phyloP scores from a whole-genome alignment of 2,797 vertebrate species.

The Enteromius thamalakanensis region DNA sequence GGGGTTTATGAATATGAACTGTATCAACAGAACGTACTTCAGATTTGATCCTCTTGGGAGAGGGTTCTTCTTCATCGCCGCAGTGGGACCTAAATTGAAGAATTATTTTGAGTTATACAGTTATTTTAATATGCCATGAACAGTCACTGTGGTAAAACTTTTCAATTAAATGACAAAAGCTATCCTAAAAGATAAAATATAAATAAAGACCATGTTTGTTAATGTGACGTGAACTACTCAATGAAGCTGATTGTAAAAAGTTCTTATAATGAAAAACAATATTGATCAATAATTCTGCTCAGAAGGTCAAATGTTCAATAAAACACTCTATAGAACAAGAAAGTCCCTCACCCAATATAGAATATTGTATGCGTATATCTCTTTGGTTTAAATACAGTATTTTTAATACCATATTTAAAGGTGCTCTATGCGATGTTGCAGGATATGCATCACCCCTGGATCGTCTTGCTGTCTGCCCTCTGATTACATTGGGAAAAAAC shows the following conservation, averaged over 20 bases:
- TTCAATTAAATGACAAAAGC: neutral
- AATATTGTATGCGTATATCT: too few species aligned
- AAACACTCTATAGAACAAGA: too few species aligned
- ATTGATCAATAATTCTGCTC: neutral
- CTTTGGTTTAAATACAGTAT: too few species aligned
- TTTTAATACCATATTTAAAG: neutral
- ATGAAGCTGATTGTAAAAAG: neutral
- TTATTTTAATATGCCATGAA: constrained; percentile 1
- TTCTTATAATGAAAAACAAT: neutral
- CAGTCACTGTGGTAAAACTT: neutral
- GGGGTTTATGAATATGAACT: constrained; percentile 14
- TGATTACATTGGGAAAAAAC: too few species aligned
- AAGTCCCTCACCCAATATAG: neutral
- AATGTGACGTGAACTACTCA: neutral
- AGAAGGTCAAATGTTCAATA: too few species aligned
- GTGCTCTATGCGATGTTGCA: too few species aligned
- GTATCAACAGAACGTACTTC: constrained; percentile 78
- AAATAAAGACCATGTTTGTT: too few species aligned
- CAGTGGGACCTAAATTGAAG: constrained; percentile 85
- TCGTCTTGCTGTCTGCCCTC: too few species aligned
- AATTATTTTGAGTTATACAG: constrained; percentile 21
- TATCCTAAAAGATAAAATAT: neutral
- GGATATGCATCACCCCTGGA: too few species aligned
- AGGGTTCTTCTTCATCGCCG: constrained; percentile 91
- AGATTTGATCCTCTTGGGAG: constrained; percentile 94